Evolutionary conservation across 2,888 invertebrate genomes (phyloP).

Genomic region (Acleris sparsana): DNA sequence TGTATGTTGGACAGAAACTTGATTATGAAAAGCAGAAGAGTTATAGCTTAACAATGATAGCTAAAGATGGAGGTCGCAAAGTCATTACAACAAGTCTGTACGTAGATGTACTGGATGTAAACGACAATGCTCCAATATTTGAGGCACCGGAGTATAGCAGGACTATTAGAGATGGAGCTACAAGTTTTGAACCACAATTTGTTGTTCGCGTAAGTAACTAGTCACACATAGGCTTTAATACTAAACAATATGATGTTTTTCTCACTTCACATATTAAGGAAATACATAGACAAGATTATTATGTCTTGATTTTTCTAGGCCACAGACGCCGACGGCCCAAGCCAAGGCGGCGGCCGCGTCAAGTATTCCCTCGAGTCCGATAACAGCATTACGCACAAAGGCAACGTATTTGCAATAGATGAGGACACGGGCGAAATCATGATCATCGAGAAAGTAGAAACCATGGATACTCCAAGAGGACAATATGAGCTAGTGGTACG

Average conservation of each 20-base stretch:
- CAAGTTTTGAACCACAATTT: constrained; percentile 90
- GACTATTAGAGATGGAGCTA: constrained; percentile 90
- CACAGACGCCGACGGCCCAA: constrained; percentile 88
- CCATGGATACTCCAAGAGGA: constrained; percentile 89
- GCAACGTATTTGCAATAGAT: constrained; percentile 86
- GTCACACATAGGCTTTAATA: too few species aligned
- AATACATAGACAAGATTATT: background rate
- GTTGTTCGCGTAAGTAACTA: constrained; percentile 84
- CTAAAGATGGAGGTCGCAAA: constrained; percentile 91
- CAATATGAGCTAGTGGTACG: constrained; percentile 87
- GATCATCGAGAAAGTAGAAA: constrained; percentile 85
- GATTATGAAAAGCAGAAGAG: constrained; percentile 92
- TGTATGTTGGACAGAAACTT: constrained; percentile 85
- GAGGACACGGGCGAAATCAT: constrained; percentile 88
- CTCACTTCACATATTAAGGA: too few species aligned
- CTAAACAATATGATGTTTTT: too few species aligned
- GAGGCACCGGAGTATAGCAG: constrained; percentile 88
- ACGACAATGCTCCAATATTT: constrained; percentile 90
- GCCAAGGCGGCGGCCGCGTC: constrained; percentile 87
- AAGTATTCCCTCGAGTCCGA: constrained; percentile 87
- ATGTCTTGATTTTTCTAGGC: constrained; percentile 76
- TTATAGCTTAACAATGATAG: constrained; percentile 91
- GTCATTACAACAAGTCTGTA: constrained; percentile 88
- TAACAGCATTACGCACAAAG: constrained; percentile 86
- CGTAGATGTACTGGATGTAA: constrained; percentile 88